These are phyloP conservation scores for Virgularia gustaviana DNA, from an alignment of 92 coral and sea anemone species.

Conservation along the genomic window DNA sequence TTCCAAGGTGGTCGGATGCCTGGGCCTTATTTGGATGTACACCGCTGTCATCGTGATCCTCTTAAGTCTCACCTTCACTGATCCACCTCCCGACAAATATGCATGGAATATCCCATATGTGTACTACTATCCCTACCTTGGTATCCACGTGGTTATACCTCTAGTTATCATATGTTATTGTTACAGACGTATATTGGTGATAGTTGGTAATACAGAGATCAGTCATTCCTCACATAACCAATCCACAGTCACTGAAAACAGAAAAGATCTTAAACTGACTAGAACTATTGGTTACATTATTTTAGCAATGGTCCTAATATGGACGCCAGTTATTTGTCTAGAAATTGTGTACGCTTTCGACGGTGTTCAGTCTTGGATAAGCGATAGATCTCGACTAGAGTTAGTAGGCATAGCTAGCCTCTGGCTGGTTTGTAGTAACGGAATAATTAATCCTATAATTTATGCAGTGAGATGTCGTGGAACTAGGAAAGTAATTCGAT, in stretches of 20 bases:
- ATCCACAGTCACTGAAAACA: too few species aligned
- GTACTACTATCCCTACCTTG: constrained; percentile 54
- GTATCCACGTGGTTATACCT: constrained; percentile 48
- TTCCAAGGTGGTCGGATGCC: not conserved
- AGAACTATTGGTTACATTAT: constrained; percentile 55
- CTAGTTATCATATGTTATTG: constrained; percentile 44
- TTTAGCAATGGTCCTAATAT: constrained; percentile 51
- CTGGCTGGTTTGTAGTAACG: constrained; percentile 59
- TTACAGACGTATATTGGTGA: constrained; percentile 40
- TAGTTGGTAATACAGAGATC: constrained; percentile 43
- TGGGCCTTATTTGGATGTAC: constrained; percentile 18
- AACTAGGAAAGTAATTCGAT: constrained; percentile 15
- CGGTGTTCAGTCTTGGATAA: constrained; percentile 38
- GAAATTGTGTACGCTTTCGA: constrained; percentile 48
- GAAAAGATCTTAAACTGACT: constrained; percentile 50
- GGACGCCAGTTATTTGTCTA: constrained; percentile 55
- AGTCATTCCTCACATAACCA: too few species aligned
- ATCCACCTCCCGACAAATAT: constrained; percentile 32
- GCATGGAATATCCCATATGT: constrained; percentile 49
- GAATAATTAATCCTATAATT: constrained; percentile 52
- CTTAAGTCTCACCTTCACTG: constrained; percentile 15
- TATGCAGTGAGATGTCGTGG: constrained; percentile 53
- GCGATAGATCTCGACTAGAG: constrained; percentile 18
- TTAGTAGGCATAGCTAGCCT: constrained; percentile 51
- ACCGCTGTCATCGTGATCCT: constrained; percentile 29